phyloP scores from a whole-genome alignment of 2,888 invertebrate species.

The Nebria salina region DNA sequence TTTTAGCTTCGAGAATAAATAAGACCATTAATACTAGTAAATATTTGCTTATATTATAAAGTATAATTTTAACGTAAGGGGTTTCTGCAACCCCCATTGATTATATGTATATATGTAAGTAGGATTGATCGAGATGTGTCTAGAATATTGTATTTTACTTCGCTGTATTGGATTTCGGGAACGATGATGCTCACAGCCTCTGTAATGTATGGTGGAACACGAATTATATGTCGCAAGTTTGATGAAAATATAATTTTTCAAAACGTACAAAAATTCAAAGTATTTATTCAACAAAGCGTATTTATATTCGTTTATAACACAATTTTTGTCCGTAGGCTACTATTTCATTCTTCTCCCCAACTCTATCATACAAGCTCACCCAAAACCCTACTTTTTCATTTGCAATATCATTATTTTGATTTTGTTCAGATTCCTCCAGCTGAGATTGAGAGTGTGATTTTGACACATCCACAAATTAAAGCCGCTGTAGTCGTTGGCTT shows the following conservation, averaged over 20 bases:
- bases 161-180: conserved; percentile 56
- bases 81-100: too few relatives aligned
- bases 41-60: too few relatives aligned
- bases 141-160: conserved; percentile 49
- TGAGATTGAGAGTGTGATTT: conserved; percentile 77
- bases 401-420: background rate
- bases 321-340: conserved; percentile 10
- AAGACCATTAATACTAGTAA: too few relatives aligned
- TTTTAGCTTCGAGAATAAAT: too few relatives aligned
- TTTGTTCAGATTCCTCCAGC: conserved; percentile 74
- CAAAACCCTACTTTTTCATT: too few relatives aligned
- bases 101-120: too few relatives aligned
- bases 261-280: conserved; percentile 55
- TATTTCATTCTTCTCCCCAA: too few relatives aligned
- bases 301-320: background rate
- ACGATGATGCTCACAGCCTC: conserved; percentile 47
- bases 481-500: conserved; percentile 85
- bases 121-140: background rate
- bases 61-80: too few relatives aligned
- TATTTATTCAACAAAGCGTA: conserved; percentile 48
- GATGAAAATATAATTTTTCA: conserved; percentile 49
- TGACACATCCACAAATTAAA: conserved; percentile 74
- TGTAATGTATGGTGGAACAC: conserved; percentile 50
- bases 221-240: conserved; percentile 51
- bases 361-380: too few relatives aligned